Evolutionary conservation across 1,140 invertebrate species (phyloP), one percentile per base, ranked within the genome.

Genomic region (Anthonomus grandis): DNA sequence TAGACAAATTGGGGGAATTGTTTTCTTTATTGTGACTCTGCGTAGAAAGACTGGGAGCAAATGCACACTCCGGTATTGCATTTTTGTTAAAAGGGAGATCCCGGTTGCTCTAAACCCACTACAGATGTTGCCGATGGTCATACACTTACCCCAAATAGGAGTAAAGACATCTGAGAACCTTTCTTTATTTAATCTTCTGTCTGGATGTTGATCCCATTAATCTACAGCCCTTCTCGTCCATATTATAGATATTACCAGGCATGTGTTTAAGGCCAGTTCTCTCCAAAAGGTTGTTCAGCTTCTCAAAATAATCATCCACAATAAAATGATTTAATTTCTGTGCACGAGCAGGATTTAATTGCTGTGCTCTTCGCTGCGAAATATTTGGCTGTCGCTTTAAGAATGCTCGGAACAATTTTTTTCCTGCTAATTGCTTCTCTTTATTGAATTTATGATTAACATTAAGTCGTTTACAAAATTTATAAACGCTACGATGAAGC

Each of bases 191-290:
- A 38, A 50, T 3, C 4, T 24, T 15, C 12, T 22, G 17, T 50
- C 27, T 48, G 36, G 37, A 34, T 50, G 5, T 5, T 13, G 3
- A 15, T 21, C 24, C 38, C 47, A 57, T 31, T 38, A 61, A 4
- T 42, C 17, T 60, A 57, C 72, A 72, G 1, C 70, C 72, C 51
- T 76, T 77, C 61, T 77, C 72, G 63, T 75, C 74, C 52, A 76
- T 64, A 52, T 75, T 75, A 53, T 62, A 75, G 19, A 75, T 69
- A 10, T 41, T 57, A 21, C 67, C 46, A 25, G 69, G 68, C 39
- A 57, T 56, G 45, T 69, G 46, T 18, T 54, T 42, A 21, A 75
- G 37, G 27, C 68, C 45, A 13, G 62, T 55, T 36, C 63, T 57
- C 15, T 39, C 36, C 8, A 67, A 48, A 50, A 72, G 24, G 24